Evolutionary conservation across 2,797 vertebrate genomes (phyloP).

Genomic region (Okamejei kenojei): DNA sequence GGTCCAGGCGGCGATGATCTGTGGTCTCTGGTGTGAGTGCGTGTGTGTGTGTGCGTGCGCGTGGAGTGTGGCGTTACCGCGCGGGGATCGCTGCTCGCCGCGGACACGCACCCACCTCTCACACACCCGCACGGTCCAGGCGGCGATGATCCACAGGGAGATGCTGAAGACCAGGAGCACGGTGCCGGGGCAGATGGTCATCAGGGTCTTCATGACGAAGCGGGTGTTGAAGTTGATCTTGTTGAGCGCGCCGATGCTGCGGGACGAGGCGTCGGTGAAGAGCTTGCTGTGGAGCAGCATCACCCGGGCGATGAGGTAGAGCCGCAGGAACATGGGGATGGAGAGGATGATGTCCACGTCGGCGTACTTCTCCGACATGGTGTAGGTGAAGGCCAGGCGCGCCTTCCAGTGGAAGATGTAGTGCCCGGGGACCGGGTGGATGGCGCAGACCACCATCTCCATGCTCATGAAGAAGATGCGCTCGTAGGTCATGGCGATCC

Average conservation of each 20-base stretch:
- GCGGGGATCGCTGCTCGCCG: too few species aligned
- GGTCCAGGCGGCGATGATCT: too few species aligned
- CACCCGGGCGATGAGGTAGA: conserved; percentile 87
- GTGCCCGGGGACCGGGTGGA: conserved; percentile 87
- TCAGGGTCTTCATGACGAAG: conserved; percentile 98
- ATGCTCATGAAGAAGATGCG: conserved; percentile 86
- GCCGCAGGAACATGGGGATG: conserved; percentile 95
- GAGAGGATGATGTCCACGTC: conserved; percentile 97
- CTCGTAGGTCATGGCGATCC: conserved; percentile 95
- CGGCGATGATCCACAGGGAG: conserved; percentile 96
- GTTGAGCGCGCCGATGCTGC: conserved; percentile 54
- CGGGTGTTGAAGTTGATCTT: conserved; percentile 97
- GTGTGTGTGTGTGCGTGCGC: too few species aligned
- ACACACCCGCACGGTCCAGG: conserved; percentile 93
- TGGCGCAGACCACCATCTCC: conserved; percentile 93
- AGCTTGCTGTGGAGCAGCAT: conserved; percentile 72
- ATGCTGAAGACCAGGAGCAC: conserved; percentile 98
- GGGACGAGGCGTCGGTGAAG: conserved; percentile 21
- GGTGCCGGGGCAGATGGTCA: conserved; percentile 95
- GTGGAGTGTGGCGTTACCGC: too few species aligned
- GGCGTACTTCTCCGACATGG: conserved; percentile 80
- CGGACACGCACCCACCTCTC: conserved; percentile 67
- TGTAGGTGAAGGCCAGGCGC: conserved; percentile 89
- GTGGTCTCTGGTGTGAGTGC: too few species aligned
- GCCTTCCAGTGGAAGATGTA: conserved; percentile 88